Conservation (phyloP, 2,888 invertebrate genomes). For the Opisthograptis luteolata region DNA sequence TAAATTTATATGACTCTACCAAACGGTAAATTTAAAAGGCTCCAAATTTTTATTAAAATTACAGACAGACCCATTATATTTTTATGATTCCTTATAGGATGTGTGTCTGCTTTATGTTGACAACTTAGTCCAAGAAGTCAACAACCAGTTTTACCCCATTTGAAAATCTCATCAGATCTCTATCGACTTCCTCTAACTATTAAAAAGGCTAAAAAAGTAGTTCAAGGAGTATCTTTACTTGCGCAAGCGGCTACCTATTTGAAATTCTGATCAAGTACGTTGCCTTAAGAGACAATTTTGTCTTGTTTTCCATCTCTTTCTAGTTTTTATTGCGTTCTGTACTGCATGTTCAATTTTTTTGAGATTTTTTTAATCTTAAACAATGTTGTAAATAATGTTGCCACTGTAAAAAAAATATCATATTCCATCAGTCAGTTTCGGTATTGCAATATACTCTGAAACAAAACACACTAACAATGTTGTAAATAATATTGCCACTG, state of each 20-base stretch:
- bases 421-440: too few species aligned
- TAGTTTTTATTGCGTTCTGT: slow-evolving; percentile 76
- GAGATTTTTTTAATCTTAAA: neutral
- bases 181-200: slow-evolving; percentile 28
- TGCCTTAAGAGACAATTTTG: slow-evolving; percentile 61
- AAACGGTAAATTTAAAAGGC: neutral
- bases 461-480: too few species aligned
- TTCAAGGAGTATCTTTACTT: slow-evolving; percentile 47
- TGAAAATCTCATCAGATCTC: slow-evolving; percentile 15
- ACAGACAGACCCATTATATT: too few species aligned
- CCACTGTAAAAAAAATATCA: too few species aligned
- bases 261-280: slow-evolving; percentile 68
- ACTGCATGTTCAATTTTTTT: slow-evolving; percentile 60
- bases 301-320: slow-evolving; percentile 76
- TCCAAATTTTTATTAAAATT: neutral
- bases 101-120: too few species aligned
- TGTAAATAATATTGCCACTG: too few species aligned
- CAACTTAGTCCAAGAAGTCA: slow-evolving; percentile 6
- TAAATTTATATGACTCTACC: neutral
- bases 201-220: slow-evolving; percentile 48
- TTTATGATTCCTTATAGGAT: too few species aligned
- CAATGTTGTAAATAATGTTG: too few species aligned
- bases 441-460: too few species aligned
- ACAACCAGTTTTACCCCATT: slow-evolving; percentile 2
- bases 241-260: slow-evolving; percentile 64